Base-by-base conservation (phyloP, 2,113 vertebrate genomes). In the Macquaria ambigua region DNA sequence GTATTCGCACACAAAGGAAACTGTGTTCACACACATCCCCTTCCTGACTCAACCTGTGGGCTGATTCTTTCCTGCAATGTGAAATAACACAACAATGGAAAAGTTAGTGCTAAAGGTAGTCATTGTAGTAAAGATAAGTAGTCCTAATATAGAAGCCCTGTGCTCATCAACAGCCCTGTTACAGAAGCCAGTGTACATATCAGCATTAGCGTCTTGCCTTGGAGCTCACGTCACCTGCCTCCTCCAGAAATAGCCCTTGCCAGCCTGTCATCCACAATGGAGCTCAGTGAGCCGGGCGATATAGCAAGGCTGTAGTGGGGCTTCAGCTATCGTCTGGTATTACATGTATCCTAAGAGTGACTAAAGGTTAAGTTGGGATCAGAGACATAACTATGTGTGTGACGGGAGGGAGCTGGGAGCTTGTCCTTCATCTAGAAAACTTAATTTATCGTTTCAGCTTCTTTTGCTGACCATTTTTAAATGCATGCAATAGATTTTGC, bases 291-390 rank as follows among this genome's bases (percentile, higher is more conserved):
- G 70, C 81, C 20, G 23, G 58, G 20, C 28, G 5, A 61, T 72
- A 77, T 79, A 75, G 50, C 6, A 0, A 37, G 55, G 74, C 73
- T 74, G 55, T 18, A 55, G 59, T 23, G 6, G 16, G 59, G 37
- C 58, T 85, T 87, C 31, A 81, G 15, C n/a, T 75, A 69, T 81
- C 81, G 84, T 87, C 61, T 87, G 64, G 6, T 41, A 9, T 82
- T 69, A 50, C 39, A 25, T 18, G n/a, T 34, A 41, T 71, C 18
- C 50, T 87, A 50, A 90, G 41, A 74, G 41, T 10, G 18, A 21
- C 59, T 39, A 8, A 61, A 70, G 82, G 77, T 82, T 88, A 87
- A 86, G 74, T 68, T 77, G 70, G 84, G 83, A 84, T 90, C 77
- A 90, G 84, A 62, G 34, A 41, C 55, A 66, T 75, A 25, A 68